phyloP scores from a whole-genome alignment of 2,888 invertebrate genomes.

The Agrypnus murinus region DNA sequence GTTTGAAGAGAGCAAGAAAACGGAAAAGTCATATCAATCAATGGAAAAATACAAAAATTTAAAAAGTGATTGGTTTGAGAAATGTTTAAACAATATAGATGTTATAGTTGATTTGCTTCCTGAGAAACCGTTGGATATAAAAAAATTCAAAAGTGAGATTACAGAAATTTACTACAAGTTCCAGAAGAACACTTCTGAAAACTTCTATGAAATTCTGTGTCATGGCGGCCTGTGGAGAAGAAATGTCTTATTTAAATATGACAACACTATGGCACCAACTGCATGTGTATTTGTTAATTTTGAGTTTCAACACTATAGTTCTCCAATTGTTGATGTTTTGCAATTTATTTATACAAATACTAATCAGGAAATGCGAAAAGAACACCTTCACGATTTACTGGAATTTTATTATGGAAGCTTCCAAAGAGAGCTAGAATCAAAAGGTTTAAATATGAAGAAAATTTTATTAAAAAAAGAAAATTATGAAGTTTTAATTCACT shows the following conservation, averaged over 20 bases:
- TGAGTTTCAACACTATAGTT: constrained; percentile 72
- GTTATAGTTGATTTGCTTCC: constrained; percentile 39
- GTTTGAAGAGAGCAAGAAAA: constrained; percentile 42
- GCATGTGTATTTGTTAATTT: constrained; percentile 64
- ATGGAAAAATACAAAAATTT: too few species aligned
- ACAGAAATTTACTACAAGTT: background rate
- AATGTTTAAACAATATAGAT: constrained; percentile 14
- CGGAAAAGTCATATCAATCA: too few species aligned
- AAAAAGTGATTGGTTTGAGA: constrained; percentile 7
- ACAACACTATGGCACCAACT: constrained; percentile 48
- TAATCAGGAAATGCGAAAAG: constrained; percentile 49
- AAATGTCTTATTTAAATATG: constrained; percentile 62
- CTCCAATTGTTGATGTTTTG: constrained; percentile 78
- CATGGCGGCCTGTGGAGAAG: constrained; percentile 65
- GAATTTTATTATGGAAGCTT: constrained; percentile 48
- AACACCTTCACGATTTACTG: constrained; percentile 50
- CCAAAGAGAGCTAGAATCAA: constrained; percentile 33
- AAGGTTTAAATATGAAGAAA: constrained; percentile 38
- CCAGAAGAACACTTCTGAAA: background rate
- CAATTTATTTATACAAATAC: constrained; percentile 56
- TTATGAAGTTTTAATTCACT: constrained; percentile 39
- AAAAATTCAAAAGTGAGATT: background rate
- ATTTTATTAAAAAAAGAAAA: constrained; percentile 35
- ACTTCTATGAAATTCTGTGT: constrained; percentile 64
- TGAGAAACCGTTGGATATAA: background rate